Evolutionary conservation across 1,140 invertebrate species (phyloP), one percentile per base, ranked within the genome.

Genomic region (Magallana gigas): DNA sequence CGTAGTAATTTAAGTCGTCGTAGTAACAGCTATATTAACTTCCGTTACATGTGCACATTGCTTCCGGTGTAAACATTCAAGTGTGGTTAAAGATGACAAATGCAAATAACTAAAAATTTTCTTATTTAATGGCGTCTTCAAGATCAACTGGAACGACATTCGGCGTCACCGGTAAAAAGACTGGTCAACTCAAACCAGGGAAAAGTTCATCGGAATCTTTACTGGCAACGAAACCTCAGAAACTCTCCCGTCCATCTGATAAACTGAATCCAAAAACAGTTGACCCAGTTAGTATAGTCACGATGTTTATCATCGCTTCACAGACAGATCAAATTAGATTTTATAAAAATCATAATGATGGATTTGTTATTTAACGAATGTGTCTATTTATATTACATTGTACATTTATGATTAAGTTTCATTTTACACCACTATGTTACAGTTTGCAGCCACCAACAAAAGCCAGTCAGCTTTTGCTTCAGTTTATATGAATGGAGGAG

Each of bases 191-290:
- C 14, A 76, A 76, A 76, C 4, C 68, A 76, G 68, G 18, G 36
- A 87, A 86, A 71, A 80, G 71, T 83, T 82, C 80, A 59, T 76
- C 84, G 11, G 84, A 91, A n/a, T 88, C 57, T 68, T 76, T 88
- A 57, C 84, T 68, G 16, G 56, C 29, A 59, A 84, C 81, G 29
- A 89, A 85, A 82, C 85, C 85, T 23, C 85, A 88, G 85, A 29
- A 85, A 88, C 16, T 84, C 16, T 56, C 87, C 11, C 87, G 90
- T 86, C 94, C 94, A 58, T 95, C 94, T 11, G 94, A 94, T 89
- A 92, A 91, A 86, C 89, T 95, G 2, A 95, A 95, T 82, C 94
- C 94, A 9, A 95, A 94, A 90, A 95, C 94, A 29, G 88, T 94
- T 86, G 94, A 95, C 89, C 94, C 93, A 83, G 94, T 94, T 90